phyloP scores from a whole-genome alignment of 2,888 invertebrate genomes.

The Pollenia labialis region DNA sequence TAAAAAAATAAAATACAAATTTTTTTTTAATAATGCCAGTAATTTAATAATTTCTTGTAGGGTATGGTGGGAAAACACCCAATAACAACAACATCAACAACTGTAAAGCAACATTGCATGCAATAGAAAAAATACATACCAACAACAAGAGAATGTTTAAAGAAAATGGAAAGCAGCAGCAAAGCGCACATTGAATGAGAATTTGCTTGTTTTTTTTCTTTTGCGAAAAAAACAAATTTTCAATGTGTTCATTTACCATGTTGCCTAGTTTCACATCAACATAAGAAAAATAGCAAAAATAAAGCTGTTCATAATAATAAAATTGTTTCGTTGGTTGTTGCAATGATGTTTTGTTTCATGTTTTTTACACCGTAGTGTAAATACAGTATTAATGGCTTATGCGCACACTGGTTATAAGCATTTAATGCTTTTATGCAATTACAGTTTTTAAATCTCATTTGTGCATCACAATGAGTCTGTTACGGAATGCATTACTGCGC shows the following conservation, averaged over 20 bases:
- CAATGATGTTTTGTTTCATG: slow-evolving; percentile 34
- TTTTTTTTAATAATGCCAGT: slow-evolving; percentile 19
- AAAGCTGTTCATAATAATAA: slow-evolving; percentile 65
- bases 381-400: not conserved
- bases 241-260: slow-evolving; percentile 58
- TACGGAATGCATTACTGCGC: too few relatives aligned
- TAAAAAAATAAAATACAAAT: not conserved
- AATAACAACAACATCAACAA: slow-evolving; percentile 41
- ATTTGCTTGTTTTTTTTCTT: slow-evolving; percentile 1
- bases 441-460: too few relatives aligned
- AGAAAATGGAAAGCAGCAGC: slow-evolving; percentile 66
- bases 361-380: slow-evolving; percentile 43
- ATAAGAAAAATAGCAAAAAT: slow-evolving; percentile 58
- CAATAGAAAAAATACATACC: slow-evolving; percentile 53
- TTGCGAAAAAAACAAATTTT: slow-evolving; percentile 31
- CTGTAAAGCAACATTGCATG: slow-evolving; percentile 34
- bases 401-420: too few relatives aligned
- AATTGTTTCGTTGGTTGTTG: slow-evolving; percentile 33
- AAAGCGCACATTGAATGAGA: slow-evolving; percentile 56
- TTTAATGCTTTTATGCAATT: too few relatives aligned
- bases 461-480: too few relatives aligned
- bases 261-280: slow-evolving; percentile 72
- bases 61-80: slow-evolving; percentile 56
- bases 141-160: slow-evolving; percentile 59
- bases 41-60: slow-evolving; percentile 45